Conservation (phyloP, 2,113 vertebrate species). For the Hystrix cristata region DNA sequence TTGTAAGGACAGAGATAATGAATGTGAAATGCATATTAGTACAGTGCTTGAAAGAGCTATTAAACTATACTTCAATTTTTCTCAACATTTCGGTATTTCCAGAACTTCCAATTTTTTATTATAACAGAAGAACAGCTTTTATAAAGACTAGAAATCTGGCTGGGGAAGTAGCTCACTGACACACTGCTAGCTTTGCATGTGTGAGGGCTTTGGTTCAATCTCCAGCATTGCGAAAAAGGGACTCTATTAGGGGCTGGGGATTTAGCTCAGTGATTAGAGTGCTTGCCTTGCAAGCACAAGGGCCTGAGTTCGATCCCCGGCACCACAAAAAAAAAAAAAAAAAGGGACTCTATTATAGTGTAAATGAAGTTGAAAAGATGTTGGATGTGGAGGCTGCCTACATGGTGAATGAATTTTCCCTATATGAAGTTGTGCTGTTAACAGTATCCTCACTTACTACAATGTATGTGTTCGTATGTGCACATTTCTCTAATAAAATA, state of each 20-base stretch:
- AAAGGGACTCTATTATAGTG: background rate
- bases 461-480: background rate
- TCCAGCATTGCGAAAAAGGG: background rate
- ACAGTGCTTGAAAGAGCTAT: background rate
- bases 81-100: background rate
- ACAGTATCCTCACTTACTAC: background rate
- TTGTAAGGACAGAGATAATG: background rate
- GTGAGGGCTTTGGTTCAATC: background rate
- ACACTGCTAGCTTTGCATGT: background rate
- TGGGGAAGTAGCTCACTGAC: background rate
- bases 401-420: background rate
- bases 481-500: slow-evolving; percentile 11
- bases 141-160: background rate
- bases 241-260: too few species aligned
- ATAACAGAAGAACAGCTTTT: background rate
- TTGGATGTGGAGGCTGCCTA: background rate
- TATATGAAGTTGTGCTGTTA: background rate
- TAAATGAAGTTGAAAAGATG: background rate
- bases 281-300: too few species aligned
- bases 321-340: too few species aligned
- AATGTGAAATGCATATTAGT: background rate
- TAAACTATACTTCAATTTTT: background rate
- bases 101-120: slow-evolving; percentile 3
- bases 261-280: too few species aligned
- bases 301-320: too few species aligned